phyloP scores from a whole-genome alignment of 2,797 vertebrate genomes.

The Octomys mimax region DNA sequence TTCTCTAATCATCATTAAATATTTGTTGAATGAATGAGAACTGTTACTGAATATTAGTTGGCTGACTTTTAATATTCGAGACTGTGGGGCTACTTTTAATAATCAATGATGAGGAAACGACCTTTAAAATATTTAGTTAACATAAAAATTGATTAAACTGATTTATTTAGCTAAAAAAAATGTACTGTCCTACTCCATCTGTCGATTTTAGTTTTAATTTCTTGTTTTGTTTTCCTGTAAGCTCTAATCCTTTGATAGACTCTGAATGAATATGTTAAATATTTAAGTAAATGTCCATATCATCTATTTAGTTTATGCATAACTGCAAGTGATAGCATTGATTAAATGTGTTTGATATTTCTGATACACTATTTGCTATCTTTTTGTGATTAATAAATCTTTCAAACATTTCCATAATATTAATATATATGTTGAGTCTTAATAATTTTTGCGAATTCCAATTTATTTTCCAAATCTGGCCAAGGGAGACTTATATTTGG shows the following conservation, averaged over 20 bases:
- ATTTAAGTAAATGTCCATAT: slow-evolving; percentile 51
- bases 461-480: slow-evolving; percentile 89
- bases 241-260: neutral
- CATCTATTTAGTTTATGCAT: slow-evolving; percentile 76
- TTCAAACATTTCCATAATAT: slow-evolving; percentile 88
- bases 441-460: slow-evolving; percentile 87
- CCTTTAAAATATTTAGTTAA: neutral
- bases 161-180: neutral
- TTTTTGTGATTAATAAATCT: slow-evolving; percentile 86
- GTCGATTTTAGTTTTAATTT: slow-evolving; percentile 18
- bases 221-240: neutral
- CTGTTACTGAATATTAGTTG: neutral
- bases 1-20: neutral
- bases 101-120: neutral
- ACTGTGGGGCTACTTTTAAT: slow-evolving; percentile 45
- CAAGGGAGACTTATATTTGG: slow-evolving; percentile 86
- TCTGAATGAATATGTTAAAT: neutral
- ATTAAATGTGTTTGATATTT: slow-evolving; percentile 83
- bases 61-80: neutral
- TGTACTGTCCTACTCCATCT: neutral
- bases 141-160: too few species aligned
- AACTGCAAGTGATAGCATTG: slow-evolving; percentile 76
- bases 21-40: neutral
- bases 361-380: slow-evolving; percentile 82
- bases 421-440: slow-evolving; percentile 89